A percentile compares a stretch with the other conserved stretches of the same genome.
phyloP scores from a whole-genome alignment of 2,888 invertebrate species.

The Agrotis exclamationis region DNA sequence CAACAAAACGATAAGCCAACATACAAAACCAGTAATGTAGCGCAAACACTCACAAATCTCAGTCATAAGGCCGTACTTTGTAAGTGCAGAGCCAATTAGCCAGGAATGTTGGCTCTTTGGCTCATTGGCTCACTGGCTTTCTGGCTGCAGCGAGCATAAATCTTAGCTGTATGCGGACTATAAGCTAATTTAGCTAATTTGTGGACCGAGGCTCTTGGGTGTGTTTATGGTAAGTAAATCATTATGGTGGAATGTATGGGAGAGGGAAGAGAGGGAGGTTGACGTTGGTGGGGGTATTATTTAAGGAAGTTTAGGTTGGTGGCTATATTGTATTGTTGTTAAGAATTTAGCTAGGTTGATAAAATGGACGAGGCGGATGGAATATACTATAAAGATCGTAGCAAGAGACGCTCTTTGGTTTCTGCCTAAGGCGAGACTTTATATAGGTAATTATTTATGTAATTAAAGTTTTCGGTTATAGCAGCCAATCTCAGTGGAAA shows the following conservation, averaged over 20 bases:
- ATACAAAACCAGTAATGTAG: conserved; percentile 45
- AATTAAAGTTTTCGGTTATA: no score
- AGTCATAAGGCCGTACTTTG: conserved; percentile 37
- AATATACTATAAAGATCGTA: no score
- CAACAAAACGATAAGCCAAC: conserved; percentile 17
- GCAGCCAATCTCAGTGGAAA: no score
- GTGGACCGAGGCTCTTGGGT: conserved; percentile 35
- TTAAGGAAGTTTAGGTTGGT: not conserved
- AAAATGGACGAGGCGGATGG: no score
- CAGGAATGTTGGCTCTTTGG: conserved; percentile 52
- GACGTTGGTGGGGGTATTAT: not conserved
- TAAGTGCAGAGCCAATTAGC: conserved; percentile 53
- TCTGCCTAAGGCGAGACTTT: no score
- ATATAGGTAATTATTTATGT: no score
- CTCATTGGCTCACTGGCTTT: conserved; percentile 47
- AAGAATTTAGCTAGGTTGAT: no score
- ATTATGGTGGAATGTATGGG: conserved; percentile 9
- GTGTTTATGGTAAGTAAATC: conserved; percentile 30
- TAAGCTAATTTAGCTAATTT: conserved; percentile 55
- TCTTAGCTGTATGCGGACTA: conserved; percentile 49
- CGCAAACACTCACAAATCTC: conserved; percentile 45
- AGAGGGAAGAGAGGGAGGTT: not conserved
- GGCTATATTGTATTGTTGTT: no score
- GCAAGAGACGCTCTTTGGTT: no score
- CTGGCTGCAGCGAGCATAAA: conserved; percentile 45